A percentile compares a stretch with the other conserved stretches of the same genome.
Conservation (phyloP, 2,797 vertebrate genomes). For the Holocentrus rufus region DNA sequence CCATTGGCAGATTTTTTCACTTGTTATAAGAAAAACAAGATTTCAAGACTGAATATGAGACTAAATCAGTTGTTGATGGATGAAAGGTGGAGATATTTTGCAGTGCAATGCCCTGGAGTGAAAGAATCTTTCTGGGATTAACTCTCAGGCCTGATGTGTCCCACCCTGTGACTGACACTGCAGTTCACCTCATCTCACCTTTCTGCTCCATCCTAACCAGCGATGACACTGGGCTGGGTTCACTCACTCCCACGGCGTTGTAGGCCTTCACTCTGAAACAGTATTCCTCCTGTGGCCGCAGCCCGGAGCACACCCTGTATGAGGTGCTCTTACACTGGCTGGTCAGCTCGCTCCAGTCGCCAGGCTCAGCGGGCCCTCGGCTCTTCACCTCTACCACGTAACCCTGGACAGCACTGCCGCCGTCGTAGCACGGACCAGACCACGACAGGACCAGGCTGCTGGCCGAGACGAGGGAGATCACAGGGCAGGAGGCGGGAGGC, state of each 20-base stretch:
- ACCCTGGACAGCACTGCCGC: constrained; percentile 81
- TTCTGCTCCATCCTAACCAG: constrained; percentile 77
- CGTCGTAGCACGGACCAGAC: constrained; percentile 87
- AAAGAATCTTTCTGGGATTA: too few species aligned
- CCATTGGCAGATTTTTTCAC: too few species aligned
- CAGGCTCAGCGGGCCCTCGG: constrained; percentile 37
- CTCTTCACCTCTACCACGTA: constrained; percentile 81
- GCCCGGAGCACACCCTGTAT: constrained; percentile 71
- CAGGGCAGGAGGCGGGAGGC: constrained; percentile 81
- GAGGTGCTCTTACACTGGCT: constrained; percentile 80
- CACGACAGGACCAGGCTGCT: constrained; percentile 82
- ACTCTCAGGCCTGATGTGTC: neutral
- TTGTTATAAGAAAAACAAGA: too few species aligned
- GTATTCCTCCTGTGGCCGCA: constrained; percentile 75
- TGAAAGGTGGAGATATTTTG: too few species aligned
- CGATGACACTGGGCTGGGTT: constrained; percentile 79
- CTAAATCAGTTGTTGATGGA: too few species aligned
- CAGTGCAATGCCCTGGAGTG: too few species aligned
- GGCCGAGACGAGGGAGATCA: constrained; percentile 68
- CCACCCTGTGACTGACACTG: neutral
- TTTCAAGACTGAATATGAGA: too few species aligned
- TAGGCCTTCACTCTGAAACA: constrained; percentile 81
- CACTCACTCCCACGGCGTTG: constrained; percentile 80
- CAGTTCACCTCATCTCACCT: constrained; percentile 64
- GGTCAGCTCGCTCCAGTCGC: constrained; percentile 77